A percentile compares a stretch with the other conserved stretches of the same genome.
These are phyloP conservation scores for Otus sunia DNA, from an alignment of 2,113 vertebrate genomes.

Conservation along the genomic window DNA sequence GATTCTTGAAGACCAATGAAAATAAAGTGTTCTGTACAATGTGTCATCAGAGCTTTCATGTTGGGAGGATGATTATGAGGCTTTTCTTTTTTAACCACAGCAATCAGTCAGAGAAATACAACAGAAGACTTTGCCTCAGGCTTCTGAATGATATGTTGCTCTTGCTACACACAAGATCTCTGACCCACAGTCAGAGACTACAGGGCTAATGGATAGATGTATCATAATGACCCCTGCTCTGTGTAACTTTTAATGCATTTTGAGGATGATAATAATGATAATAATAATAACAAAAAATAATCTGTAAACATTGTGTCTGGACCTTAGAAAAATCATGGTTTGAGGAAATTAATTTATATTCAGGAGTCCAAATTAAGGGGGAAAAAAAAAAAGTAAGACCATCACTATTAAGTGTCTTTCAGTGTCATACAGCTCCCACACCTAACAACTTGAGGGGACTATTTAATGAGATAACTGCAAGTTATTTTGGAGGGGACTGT, in stretches of 20 bases:
- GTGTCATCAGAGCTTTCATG: background rate
- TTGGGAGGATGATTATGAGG: background rate
- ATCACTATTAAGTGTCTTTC: background rate
- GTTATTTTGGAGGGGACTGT: background rate
- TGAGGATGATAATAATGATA: background rate
- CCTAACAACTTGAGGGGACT: background rate
- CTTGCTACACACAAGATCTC: background rate
- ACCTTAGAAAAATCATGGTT: background rate
- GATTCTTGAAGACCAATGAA: background rate
- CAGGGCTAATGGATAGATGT: background rate
- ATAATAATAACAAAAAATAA: no score
- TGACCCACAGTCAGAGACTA: background rate
- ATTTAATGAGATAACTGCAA: background rate
- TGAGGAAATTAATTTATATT: background rate
- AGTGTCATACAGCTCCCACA: background rate
- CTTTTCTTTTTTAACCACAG: background rate
- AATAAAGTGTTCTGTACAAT: background rate
- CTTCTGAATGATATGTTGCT: background rate
- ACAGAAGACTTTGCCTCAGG: background rate
- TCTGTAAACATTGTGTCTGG: background rate
- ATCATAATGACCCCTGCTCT: background rate
- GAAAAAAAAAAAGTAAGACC: background rate
- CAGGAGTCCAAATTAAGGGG: background rate
- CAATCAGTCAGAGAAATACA: background rate
- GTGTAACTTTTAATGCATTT: background rate